A percentile compares a stretch with the other conserved stretches of the same genome.
These are phyloP conservation scores for Hirundichthys speculiger DNA, from an alignment of 2,113 vertebrate genomes.

Conservation along the genomic window DNA sequence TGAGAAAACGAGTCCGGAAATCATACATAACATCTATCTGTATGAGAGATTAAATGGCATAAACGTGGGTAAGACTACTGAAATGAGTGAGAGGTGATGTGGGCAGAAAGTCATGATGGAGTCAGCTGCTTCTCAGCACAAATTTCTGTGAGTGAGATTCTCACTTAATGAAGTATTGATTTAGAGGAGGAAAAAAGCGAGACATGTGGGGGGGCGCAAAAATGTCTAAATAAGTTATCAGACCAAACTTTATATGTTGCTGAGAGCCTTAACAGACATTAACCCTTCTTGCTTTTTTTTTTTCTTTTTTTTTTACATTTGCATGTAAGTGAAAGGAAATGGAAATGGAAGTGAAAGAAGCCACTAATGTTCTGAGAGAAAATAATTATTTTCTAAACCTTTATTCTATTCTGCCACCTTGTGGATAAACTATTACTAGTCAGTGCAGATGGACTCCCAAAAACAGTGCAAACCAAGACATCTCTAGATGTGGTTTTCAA, in stretches of 20 bases:
- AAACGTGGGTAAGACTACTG: constrained; percentile 1
- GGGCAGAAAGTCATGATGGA: constrained; percentile 14
- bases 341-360: too few species aligned
- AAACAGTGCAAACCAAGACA: background rate
- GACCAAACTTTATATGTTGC: constrained; percentile 18
- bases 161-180: constrained; percentile 60
- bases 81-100: background rate
- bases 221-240: constrained; percentile 3
- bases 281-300: background rate
- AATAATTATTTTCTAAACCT: constrained; percentile 31
- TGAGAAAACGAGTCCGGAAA: background rate
- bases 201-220: constrained; percentile 1
- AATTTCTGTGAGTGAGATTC: constrained; percentile 24
- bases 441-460: background rate
- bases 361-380: background rate
- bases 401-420: constrained; percentile 67
- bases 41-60: constrained; percentile 1
- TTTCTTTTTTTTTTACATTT: background rate
- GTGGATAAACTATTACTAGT: constrained; percentile 46
- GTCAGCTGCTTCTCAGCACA: constrained; percentile 17
- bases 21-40: background rate
- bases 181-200: constrained; percentile 22
- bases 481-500: background rate
- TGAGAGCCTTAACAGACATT: background rate
- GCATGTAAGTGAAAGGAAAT: background rate